Base-by-base conservation (phyloP, 2,113 vertebrate species). In the Peromyscus maniculatus region DNA sequence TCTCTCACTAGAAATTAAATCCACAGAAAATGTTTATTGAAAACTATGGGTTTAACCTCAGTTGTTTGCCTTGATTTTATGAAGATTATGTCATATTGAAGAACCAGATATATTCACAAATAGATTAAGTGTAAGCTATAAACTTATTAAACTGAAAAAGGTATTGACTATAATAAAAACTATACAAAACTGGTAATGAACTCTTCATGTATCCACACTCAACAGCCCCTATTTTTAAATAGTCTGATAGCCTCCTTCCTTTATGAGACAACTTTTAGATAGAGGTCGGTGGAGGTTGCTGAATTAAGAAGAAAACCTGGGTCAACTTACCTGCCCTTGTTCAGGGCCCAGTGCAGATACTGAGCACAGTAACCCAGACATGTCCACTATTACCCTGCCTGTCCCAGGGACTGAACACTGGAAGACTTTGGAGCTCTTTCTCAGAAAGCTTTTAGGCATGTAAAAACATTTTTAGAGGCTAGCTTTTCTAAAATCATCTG, bases 381-480 rank as follows among this genome's bases (percentile, higher is more conserved):
- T n/a, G 15, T 69, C 52, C 55, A 3, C 39, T 0, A 4, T 79
- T 46, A 24, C 26, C 57, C 7, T 22, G 43, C 16, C 22, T 64
- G 91, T 84, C n/a, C 6, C 67, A 5, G 26, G 57, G 69, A 57
- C 39, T 79, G 16, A n/a, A 43, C 82, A 6, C 5, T 3, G 5
- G 24, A 66, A 55, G 84, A n/a, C 52, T 12, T 2, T 7, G 2
- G 31, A 71, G 36, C 74, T 86, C 89, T 92, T 11, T 92, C 71
- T 91, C 93, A 82, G 52, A 92, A 92, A 74, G 28, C 33, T 94
- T 95, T 80, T 69, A 93, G 87, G 33, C 80, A 77, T 94, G 80
- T 55, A 57, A 57, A 78, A 67, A 31, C 4, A 62, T 26, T 43
- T 91, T 74, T 57, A 69, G 69, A 78, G 93, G 24, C 6, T 11